Percentiles rank a stretch among this genome's conserved stretches.
phyloP scores from a whole-genome alignment of 2,797 vertebrate species.

The Platyrinchus mystaceus region DNA sequence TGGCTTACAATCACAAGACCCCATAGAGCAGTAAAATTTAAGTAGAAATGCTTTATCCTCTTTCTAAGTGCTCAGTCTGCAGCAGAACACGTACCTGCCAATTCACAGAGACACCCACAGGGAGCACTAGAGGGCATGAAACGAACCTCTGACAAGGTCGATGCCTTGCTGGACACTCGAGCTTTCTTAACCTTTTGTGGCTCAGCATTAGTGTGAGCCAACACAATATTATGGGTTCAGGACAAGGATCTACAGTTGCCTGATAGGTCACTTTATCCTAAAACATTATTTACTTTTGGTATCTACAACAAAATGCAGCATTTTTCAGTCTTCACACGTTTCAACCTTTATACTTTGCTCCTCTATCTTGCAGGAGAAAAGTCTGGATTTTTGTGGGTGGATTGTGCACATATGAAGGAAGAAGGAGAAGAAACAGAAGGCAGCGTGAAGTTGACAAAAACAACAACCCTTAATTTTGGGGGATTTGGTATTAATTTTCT shows the following conservation, averaged over 20 bases:
- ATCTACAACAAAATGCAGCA: background rate
- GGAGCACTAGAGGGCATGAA: background rate
- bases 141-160: background rate
- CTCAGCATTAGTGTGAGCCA: background rate
- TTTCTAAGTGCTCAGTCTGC: background rate
- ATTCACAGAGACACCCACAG: background rate
- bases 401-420: background rate
- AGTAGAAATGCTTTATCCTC: background rate
- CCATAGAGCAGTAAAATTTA: background rate
- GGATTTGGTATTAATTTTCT: background rate
- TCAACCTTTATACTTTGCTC: background rate
- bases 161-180: background rate
- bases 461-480: background rate
- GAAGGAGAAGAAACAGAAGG: background rate
- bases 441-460: background rate
- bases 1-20: background rate
- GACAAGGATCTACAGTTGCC: background rate
- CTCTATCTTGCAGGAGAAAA: background rate
- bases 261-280: background rate
- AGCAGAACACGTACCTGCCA: background rate
- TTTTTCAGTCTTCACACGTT: background rate
- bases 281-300: background rate
- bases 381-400: background rate
- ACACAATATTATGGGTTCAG: rapidly evolving
- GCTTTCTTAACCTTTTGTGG: background rate